Base-by-base conservation (phyloP, 1,140 invertebrate genomes). In the Luehdorfia chinensis region DNA sequence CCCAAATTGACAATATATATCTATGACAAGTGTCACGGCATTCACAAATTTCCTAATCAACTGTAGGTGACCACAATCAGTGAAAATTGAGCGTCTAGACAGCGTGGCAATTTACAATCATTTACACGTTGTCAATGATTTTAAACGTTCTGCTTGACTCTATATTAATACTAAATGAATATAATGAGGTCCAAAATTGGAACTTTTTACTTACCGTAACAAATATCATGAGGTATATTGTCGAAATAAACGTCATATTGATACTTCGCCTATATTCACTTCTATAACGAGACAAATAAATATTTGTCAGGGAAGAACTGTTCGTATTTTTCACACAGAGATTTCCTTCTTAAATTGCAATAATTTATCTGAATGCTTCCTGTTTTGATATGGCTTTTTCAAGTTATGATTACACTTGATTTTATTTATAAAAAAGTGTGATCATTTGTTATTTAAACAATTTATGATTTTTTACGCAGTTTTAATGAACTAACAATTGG, bases 81-180 rank as follows among this genome's bases (percentile, higher is more conserved):
- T 55, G 59, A 53, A 62, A 76, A 78, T 76, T 74, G 75, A 66
- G 14, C 43, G 77, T 81, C 77, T 78, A 81, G 77, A 81, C 77
- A 50, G 30, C 14, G 32, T 37, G 47, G 48, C 50, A 72, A 72
- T 77, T 64, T 50, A 51, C 45, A 51, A 55, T 75, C 48, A 64
- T 71, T 68, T 68, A 60, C 58, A 59, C 55, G 53, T 67, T 59
- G 53, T 50, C 55, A 68, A 65, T 63, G 53, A 66, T 57, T 50
- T 45, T 52, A 34, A 37, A 31, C 31, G 21, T 47, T 44, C 14
- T 34, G 41, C 27, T 50, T 57, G 25, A 51, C 33, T 18, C 16
- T 39, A 51, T 50, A 50, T 61, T 55, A 66, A 66, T 53, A 45
- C 18, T 32, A 55, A 50, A 60, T 51, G 27, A 59, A 50, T 50